Evolutionary conservation across 2,888 invertebrate genomes (phyloP), one percentile per base, ranked within the genome.

Genomic region (Scaptodrosophila latifasciaeformis): DNA sequence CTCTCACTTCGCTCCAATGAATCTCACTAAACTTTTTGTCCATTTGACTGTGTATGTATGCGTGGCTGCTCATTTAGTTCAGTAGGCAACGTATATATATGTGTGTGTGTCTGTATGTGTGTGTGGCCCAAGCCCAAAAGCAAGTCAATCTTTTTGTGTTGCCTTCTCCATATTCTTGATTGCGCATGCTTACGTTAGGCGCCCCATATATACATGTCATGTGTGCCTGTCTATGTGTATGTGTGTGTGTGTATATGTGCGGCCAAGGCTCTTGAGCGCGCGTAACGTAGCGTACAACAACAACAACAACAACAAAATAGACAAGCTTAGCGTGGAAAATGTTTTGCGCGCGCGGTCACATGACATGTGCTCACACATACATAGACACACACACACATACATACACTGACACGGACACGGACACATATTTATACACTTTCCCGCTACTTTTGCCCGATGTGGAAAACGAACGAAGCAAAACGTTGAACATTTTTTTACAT

Each of bases 301-400:
- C n/a, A n/a, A n/a, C n/a, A n/a, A n/a, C n/a, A n/a, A n/a, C n/a
- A n/a, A n/a, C n/a, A n/a, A n/a, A n/a, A n/a, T n/a, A n/a, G n/a
- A n/a, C n/a, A n/a, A n/a, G n/a, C n/a, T n/a, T n/a, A n/a, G n/a
- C n/a, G 49, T 45, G 27, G 29, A 62, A 64, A 63, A 54, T 54
- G 54, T 64, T 59, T 77, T 64, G 80, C 80, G 80, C 79, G 79
- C 75, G 80, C 80, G 78, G 75, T 75, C 75, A 75, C 75, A 75
- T 79, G 75, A 79, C 75, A 67, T 67, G 63, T 75, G 37, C 15
- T 18, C 45, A 54, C 43, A 46, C 49, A 54, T 46, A 43, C 44
- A 46, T 47, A 59, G 48, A 62, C 54, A 65, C 48, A 62, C 59
- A 47, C 45, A 45, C 27, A 51, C 30, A 53, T 46, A 43, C 43